These are phyloP conservation scores for Cataglyphis albicans DNA, from an alignment of 2,888 invertebrate species.

Conservation along the genomic window DNA sequence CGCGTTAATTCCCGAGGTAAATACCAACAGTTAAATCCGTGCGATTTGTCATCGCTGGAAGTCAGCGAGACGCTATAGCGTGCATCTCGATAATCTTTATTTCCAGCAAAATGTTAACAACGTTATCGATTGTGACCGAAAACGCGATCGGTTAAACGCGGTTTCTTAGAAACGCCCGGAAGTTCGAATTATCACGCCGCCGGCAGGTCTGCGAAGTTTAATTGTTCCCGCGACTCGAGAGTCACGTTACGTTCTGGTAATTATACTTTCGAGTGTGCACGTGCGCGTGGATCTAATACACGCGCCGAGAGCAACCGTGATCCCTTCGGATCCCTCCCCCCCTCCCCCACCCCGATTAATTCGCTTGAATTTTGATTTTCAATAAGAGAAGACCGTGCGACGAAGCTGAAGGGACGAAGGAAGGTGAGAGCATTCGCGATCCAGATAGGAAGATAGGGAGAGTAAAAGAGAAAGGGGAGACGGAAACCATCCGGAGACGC, in stretches of 20 bases:
- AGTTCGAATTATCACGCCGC: slow-evolving; percentile 50
- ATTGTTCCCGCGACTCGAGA: slow-evolving; percentile 70
- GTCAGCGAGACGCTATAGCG: slow-evolving; percentile 7
- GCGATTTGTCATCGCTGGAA: slow-evolving; percentile 41
- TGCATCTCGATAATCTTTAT: slow-evolving; percentile 27
- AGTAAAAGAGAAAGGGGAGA: slow-evolving; percentile 47
- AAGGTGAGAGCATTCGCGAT: slow-evolving; percentile 5
- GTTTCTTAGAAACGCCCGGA: slow-evolving; percentile 21
- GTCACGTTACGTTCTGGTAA: slow-evolving; percentile 73
- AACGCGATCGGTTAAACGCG: slow-evolving; percentile 7
- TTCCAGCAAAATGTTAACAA: not conserved
- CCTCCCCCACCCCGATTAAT: slow-evolving; percentile 74
- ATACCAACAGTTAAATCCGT: slow-evolving; percentile 48
- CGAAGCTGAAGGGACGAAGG: not conserved
- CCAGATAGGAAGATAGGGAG: slow-evolving; percentile 45
- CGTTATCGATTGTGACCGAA: slow-evolving; percentile 23
- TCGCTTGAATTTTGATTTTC: slow-evolving; percentile 85
- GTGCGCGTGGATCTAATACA: slow-evolving; percentile 2
- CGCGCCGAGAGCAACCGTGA: not conserved
- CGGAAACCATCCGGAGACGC: slow-evolving; percentile 65
- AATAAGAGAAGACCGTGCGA: slow-evolving; percentile 78
- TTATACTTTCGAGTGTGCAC: slow-evolving; percentile 60
- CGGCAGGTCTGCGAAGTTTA: slow-evolving; percentile 78
- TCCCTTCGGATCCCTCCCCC: slow-evolving; percentile 15
- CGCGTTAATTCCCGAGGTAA: slow-evolving; percentile 51